Percentiles rank a stretch among this genome's conserved stretches.
These are phyloP conservation scores for Agrochola litura DNA, from an alignment of 2,888 invertebrate species.

Conservation along the genomic window DNA sequence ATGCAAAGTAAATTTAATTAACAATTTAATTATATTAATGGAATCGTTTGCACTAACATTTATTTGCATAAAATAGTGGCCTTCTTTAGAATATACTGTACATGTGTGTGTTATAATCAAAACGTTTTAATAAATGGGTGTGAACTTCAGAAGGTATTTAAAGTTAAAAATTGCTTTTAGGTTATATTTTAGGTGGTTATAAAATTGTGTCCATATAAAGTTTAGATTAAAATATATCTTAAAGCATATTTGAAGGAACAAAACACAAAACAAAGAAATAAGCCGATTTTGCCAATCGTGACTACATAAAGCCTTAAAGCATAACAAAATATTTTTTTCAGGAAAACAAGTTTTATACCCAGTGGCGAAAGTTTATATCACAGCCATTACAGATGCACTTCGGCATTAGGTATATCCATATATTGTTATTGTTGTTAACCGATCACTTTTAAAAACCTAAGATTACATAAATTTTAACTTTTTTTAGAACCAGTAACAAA, in stretches of 20 bases:
- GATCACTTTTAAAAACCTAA: conserved; percentile 70
- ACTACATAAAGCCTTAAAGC: conserved; percentile 75
- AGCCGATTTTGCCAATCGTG: conserved; percentile 72
- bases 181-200: conserved; percentile 37
- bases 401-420: conserved; percentile 86
- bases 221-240: conserved; percentile 14
- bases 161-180: conserved; percentile 40
- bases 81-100: conserved; percentile 29
- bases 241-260: conserved; percentile 31
- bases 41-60: conserved; percentile 44
- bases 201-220: conserved; percentile 49
- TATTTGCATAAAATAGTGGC: conserved; percentile 48
- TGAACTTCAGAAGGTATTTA: conserved; percentile 34
- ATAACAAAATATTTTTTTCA: conserved; percentile 58
- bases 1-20: conserved; percentile 55
- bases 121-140: conserved; percentile 36
- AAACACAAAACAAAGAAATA: conserved; percentile 58
- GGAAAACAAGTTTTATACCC: conserved; percentile 79
- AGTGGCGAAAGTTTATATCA: conserved; percentile 85
- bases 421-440: conserved; percentile 73
- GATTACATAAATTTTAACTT: conserved; percentile 63
- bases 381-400: conserved; percentile 86
- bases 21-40: conserved; percentile 53
- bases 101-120: conserved; percentile 39
- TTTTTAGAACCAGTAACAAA: conserved; percentile 65